Conservation (phyloP, 2,113 vertebrate species). For the Lonchura striata region DNA sequence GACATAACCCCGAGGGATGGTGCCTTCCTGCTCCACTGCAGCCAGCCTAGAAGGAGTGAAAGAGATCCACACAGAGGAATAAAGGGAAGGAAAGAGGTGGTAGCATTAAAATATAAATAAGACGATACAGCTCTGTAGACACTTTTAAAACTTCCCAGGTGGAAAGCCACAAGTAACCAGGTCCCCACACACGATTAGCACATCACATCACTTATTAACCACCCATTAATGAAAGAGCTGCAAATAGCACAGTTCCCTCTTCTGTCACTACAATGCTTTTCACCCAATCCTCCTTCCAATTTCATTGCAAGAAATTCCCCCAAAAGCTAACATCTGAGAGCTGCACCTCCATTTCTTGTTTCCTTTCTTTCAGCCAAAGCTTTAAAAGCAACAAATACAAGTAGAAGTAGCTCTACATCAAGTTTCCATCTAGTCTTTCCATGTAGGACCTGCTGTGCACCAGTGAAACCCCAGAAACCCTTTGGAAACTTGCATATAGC, state of each 20-base stretch:
- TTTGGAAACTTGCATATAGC: neutral
- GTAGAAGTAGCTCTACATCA: neutral
- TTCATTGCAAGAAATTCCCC: neutral
- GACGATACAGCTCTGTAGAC: neutral
- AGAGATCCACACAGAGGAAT: neutral
- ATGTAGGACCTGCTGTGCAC: fast-evolving
- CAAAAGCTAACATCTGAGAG: neutral
- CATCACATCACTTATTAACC: constrained; percentile 40
- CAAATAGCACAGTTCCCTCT: neutral
- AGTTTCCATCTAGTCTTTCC: neutral
- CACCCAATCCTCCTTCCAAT: neutral
- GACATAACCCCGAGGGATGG: neutral
- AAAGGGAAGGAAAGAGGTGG: neutral
- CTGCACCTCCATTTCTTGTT: neutral
- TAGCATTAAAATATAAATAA: neutral
- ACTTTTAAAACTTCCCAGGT: neutral
- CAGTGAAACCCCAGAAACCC: neutral
- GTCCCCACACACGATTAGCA: neutral
- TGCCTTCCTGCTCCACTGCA: neutral
- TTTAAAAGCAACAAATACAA: neutral
- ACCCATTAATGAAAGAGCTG: neutral
- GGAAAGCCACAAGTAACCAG: constrained; percentile 1
- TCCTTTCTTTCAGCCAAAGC: neutral
- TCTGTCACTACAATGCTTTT: neutral
- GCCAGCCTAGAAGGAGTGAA: neutral